Conservation (phyloP, 2,113 vertebrate genomes). For the Oenanthe melanoleuca region DNA sequence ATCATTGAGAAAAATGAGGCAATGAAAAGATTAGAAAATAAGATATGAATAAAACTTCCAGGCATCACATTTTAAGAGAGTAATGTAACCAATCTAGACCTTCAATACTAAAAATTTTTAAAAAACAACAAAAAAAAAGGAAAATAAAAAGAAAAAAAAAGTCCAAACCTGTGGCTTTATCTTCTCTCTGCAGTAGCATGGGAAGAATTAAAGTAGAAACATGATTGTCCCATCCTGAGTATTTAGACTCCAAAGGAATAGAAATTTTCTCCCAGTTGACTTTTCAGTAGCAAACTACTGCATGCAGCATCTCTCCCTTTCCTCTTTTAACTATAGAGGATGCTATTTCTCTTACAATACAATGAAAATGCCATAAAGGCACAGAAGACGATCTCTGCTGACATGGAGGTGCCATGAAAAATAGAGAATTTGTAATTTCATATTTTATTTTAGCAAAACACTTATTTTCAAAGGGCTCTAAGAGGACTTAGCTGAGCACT, state of each 20-base stretch:
- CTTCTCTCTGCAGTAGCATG: neutral
- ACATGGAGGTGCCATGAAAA: neutral
- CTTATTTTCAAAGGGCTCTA: neutral
- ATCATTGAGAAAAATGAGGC: slow-evolving; percentile 31
- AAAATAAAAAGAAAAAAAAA: no score
- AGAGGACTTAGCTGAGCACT: neutral
- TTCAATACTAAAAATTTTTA: neutral
- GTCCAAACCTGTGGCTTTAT: neutral
- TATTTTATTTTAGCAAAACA: neutral
- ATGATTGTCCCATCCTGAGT: neutral
- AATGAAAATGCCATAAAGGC: neutral
- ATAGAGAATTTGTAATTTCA: neutral
- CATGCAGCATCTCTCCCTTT: neutral
- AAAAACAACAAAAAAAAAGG: no score
- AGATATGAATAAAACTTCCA: neutral
- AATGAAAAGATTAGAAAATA: neutral
- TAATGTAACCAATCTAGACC: neutral
- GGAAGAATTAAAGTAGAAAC: neutral
- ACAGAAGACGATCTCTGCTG: neutral
- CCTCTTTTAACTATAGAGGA: neutral
- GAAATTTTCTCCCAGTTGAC: neutral
- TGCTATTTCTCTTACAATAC: neutral
- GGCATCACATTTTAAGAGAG: neutral
- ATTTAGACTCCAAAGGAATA: neutral
- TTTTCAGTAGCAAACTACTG: neutral